Percentiles rank a stretch among this genome's conserved stretches.
Evolutionary conservation across 2,888 invertebrate species (phyloP).

Genomic region (Chirona hameri): DNA sequence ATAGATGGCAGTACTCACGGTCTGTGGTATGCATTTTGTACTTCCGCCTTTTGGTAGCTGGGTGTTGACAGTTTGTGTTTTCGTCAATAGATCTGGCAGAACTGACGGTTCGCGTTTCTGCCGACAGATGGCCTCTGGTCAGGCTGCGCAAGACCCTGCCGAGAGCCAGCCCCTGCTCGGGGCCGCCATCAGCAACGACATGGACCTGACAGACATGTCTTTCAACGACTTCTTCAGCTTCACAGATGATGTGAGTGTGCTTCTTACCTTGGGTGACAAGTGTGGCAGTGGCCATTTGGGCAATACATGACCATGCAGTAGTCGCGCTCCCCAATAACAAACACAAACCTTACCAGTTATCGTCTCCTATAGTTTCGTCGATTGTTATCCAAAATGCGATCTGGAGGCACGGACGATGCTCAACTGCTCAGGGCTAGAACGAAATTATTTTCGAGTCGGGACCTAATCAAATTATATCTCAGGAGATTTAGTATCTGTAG

Average conservation of each 20-base stretch:
- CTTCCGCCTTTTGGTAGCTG: too few relatives aligned
- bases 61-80: too few relatives aligned
- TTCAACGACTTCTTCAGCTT: slow-evolving; percentile 25
- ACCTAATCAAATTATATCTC: too few relatives aligned
- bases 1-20: too few relatives aligned
- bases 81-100: too few relatives aligned
- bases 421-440: neutral
- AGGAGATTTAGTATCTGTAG: too few relatives aligned
- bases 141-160: neutral
- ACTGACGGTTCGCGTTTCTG: neutral
- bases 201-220: neutral
- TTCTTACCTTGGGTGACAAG: neutral
- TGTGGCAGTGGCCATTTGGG: slow-evolving; percentile 45
- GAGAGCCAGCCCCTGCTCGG: neutral
- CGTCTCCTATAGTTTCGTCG: neutral
- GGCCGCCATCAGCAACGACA: neutral
- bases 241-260: neutral
- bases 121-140: slow-evolving; percentile 66
- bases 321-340: neutral
- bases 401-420: neutral
- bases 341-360: neutral
- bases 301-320: neutral
- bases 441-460: too few relatives aligned
- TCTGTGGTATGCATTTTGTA: too few relatives aligned
- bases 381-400: neutral